Base-by-base conservation (phyloP, 2,797 vertebrate species). In the Oreonectes daqikongensis region DNA sequence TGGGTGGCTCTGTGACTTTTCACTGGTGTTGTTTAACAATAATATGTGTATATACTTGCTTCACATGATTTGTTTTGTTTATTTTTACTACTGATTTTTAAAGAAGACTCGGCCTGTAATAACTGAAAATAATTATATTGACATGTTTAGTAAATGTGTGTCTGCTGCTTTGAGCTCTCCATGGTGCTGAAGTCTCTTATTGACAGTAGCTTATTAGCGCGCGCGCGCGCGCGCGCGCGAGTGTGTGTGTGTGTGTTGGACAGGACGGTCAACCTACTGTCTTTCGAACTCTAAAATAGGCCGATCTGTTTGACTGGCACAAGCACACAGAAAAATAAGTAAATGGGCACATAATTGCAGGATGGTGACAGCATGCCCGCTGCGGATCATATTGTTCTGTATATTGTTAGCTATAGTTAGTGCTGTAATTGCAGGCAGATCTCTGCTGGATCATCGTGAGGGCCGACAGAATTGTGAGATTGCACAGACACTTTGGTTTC, bases 401-500 rank as follows among this genome's bases (percentile, higher is more conserved):
- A 22, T 73, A 28, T 73, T 73, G 71, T 64, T 73, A 40, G 59
- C n/a, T 26, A 52, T 64, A 52, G 59, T 69, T 17, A 52, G 46
- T 69, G 30, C 48, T 53, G 48, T 73, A 73, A 52, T 64, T 52
- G 71, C 7, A 20, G 70, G 12, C 57, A 48, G n/a, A 61, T 61
- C 44, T 50, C n/a, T 2, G 7, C 0, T 1, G 5, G 50, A 55
- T 11, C 50, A 11, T 52, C n/a, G 9, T 9, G 50, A 63, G 46
- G 42, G 24, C 53, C 48, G 5, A 73, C 42, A 63, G 44, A 73
- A 38, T 1, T 46, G 30, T 26, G 44, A 42, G 59, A 73, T 63
- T 72, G 30, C 20, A 6, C 28, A 35, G 20, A 46, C 70, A 32
- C 44, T 72, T 35, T 63, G 71, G 15, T 38, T 63, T 73, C 55